Base-by-base conservation (phyloP, 2,113 vertebrate genomes). In the Hiodon tergisus region DNA sequence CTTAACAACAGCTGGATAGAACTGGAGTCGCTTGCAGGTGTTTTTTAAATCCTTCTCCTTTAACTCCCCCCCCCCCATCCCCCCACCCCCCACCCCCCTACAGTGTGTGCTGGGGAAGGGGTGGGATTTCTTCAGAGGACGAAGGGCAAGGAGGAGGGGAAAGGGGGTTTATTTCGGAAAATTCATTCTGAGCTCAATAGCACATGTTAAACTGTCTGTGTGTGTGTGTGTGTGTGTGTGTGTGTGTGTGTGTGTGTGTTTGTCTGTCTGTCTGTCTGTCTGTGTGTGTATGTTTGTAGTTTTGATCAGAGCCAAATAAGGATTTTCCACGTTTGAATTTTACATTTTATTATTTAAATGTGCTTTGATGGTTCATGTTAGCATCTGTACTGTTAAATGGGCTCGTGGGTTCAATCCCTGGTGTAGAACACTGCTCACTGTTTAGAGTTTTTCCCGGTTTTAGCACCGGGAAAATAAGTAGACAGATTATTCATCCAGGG, bases 121-220 rank as follows among this genome's bases (percentile, higher is more conserved):
- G 67, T 80, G 85, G 83, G 82, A 75, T 71, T 79, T 76, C 75
- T 75, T 59, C 73, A 77, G 63, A 80, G 79, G 82, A 85, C 71
- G 72, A 73, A 53, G 59, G 72, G 72, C 78, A 69, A 6, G 16
- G 62, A 17, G 14, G 82, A 55, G 85, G 87, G 86, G 67, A 75
- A 81, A 80, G 79, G 85, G 84, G 81, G 80, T 80, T 84, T 88
- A 83, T 86, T 88, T 80, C 73, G 83, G 81, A 87, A 88, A 90
- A 84, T 81, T 74, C 68, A 76, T 65, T 80, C 75, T 82, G 59
- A 77, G 69, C 6, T 57, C 59, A 80, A 82, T 82, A 79, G 73
- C 72, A 79, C 60, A 71, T 14, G 46, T 73, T 11, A 53, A 48
- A 46, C 8, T 13, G 66, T 71, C 46, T 70, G 67, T 67, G 54